Conservation (phyloP, 2,888 invertebrate species). For the Amaurobius ferox region DNA sequence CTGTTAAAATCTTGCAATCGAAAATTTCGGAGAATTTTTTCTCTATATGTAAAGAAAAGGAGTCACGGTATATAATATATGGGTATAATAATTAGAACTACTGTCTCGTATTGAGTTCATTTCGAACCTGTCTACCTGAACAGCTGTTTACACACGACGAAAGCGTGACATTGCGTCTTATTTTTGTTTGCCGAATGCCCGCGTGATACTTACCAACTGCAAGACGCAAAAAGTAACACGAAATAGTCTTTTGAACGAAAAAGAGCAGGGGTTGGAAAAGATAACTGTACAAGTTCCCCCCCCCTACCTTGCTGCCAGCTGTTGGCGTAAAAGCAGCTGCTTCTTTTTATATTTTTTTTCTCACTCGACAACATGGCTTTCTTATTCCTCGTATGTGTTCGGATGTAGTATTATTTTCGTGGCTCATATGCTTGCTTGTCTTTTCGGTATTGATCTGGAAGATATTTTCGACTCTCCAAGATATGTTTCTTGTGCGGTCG, state of each 20-base stretch:
- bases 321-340: background rate
- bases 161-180: background rate
- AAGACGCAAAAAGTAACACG: background rate
- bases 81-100: no score
- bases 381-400: no score
- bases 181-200: background rate
- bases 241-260: background rate
- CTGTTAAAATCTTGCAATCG: no score
- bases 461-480: no score
- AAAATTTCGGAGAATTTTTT: no score
- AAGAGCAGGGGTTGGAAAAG: background rate
- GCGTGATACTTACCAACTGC: slow-evolving; percentile 10
- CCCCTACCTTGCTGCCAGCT: background rate
- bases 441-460: no score
- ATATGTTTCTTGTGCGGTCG: no score
- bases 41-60: no score
- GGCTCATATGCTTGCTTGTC: no score
- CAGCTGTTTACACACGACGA: background rate
- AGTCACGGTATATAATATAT: no score
- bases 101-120: no score
- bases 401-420: background rate
- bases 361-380: background rate
- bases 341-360: background rate
- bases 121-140: no score
- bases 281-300: background rate